Conservation (phyloP, 35 echinoderm and acorn worm genomes). For the Ophioderma brevispina region DNA sequence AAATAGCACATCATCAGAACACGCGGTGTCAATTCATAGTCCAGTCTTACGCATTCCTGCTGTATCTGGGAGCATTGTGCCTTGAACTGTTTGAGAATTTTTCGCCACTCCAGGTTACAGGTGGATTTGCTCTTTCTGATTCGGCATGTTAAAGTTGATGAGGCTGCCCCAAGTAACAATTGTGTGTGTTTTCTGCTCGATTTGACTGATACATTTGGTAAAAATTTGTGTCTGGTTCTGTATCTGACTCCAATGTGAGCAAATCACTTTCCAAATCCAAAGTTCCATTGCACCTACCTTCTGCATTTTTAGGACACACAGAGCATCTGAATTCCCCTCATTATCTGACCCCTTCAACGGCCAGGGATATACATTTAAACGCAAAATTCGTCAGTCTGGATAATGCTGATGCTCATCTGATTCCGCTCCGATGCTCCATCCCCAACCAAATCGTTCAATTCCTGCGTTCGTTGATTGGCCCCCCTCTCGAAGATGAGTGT, state of each 20-base stretch:
- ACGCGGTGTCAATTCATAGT: not conserved
- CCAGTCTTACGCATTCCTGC: not conserved
- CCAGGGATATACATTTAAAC: not conserved
- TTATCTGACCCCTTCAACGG: not conserved
- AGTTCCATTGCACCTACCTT: not conserved
- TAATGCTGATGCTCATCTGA: not conserved
- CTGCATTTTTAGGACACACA: not conserved
- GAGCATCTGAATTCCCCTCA: not conserved
- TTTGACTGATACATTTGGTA: not conserved
- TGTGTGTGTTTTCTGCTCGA: not conserved
- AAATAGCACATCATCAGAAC: not conserved
- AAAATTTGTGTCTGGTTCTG: not conserved
- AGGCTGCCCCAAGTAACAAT: not conserved
- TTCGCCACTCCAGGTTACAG: not conserved
- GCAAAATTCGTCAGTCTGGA: not conserved
- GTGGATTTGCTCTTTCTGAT: not conserved
- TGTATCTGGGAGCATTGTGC: not conserved
- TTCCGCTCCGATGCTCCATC: not conserved
- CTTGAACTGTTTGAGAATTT: not conserved
- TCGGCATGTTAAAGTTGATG: not conserved
- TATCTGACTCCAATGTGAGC: not conserved
- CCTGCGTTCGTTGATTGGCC: not conserved
- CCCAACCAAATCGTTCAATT: not conserved
- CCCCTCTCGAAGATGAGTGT: not conserved
- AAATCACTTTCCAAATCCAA: not conserved